A percentile compares a stretch with the other conserved stretches of the same genome.
Conservation (phyloP, 64 coral and sea anemone species). For the Stichodactyla helianthus region DNA sequence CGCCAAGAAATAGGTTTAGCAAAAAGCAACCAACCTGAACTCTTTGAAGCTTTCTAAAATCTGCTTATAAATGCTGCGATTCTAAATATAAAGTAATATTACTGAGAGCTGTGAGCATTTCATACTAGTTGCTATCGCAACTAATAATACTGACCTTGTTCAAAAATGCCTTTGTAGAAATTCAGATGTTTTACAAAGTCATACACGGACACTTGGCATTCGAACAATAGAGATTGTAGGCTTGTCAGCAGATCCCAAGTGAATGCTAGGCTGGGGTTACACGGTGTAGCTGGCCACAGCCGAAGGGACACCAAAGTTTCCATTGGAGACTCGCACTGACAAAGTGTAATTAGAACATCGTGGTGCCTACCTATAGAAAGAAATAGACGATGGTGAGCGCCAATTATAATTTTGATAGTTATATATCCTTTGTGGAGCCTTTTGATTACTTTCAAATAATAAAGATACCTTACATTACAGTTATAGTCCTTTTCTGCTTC, state of each 20-base stretch:
- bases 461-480: constrained; percentile 12
- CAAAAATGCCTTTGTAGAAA: constrained; percentile 20
- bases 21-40: background rate
- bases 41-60: constrained; percentile 11
- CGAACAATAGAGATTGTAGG: constrained; percentile 17
- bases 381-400: background rate
- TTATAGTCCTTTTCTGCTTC: constrained; percentile 13
- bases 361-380: constrained; percentile 21
- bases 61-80: constrained; percentile 1
- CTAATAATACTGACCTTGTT: constrained; percentile 8
- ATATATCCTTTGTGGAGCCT: background rate
- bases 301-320: constrained; percentile 19
- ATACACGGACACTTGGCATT: constrained; percentile 25
- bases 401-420: background rate
- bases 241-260: constrained; percentile 11
- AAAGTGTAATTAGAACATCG: constrained; percentile 17
- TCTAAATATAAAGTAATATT: constrained; percentile 7
- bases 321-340: constrained; percentile 20
- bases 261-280: constrained; percentile 32
- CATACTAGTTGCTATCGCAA: background rate
- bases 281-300: constrained; percentile 32
- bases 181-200: constrained; percentile 22
- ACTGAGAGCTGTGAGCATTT: background rate
- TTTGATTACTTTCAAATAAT: constrained; percentile 8
- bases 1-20: constrained; percentile 4